Conservation (phyloP, 2,888 invertebrate species). For the Acleris laterana region DNA sequence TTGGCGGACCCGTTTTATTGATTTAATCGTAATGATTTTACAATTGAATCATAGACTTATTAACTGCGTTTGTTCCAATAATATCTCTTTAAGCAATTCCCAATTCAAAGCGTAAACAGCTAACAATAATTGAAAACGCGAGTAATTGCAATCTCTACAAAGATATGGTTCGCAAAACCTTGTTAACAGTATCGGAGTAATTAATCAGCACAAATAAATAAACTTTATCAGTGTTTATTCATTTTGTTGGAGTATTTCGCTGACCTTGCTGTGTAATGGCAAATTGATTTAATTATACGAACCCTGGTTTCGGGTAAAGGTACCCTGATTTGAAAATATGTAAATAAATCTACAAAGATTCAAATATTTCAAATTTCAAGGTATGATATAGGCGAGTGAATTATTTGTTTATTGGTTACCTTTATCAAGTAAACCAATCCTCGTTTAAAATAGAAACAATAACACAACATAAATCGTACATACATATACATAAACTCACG, state of each 20-base stretch:
- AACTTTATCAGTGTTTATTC: conserved; percentile 36
- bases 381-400: not conserved
- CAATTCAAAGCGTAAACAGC: conserved; percentile 15
- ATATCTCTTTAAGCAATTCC: too few relatives aligned
- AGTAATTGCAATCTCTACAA: conserved; percentile 33
- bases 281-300: conserved; percentile 26
- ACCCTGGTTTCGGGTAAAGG: conserved; percentile 13
- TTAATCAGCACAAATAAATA: conserved; percentile 43
- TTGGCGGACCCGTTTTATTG: too few relatives aligned
- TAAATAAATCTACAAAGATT: not conserved
- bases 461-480: too few relatives aligned
- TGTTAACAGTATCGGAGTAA: conserved; percentile 39
- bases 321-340: conserved; percentile 6
- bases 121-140: conserved; percentile 40
- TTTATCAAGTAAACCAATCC: too few relatives aligned
- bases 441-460: too few relatives aligned
- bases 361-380: not conserved
- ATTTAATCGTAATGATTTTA: too few relatives aligned
- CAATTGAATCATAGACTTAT: too few relatives aligned
- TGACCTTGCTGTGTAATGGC: conserved; percentile 25
- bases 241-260: conserved; percentile 33
- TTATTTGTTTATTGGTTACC: too few relatives aligned
- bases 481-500: too few relatives aligned
- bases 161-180: conserved; percentile 30
- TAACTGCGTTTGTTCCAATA: too few relatives aligned